These are phyloP conservation scores for Saxicola maurus DNA, from an alignment of 2,797 vertebrate genomes.

Conservation along the genomic window DNA sequence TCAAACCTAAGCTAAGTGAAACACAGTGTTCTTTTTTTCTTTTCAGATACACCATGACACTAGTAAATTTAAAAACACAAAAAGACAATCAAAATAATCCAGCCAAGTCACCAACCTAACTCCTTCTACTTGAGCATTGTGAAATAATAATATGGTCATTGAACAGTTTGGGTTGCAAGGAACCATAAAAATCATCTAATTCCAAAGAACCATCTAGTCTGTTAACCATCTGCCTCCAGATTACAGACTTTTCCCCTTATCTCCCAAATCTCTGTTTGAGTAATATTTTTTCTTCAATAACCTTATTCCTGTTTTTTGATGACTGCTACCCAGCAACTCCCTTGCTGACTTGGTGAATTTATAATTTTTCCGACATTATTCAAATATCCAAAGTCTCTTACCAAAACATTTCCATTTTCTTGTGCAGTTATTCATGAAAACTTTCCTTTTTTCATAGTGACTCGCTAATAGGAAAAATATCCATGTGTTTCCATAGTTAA, in stretches of 20 bases:
- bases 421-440: background rate
- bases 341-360: background rate
- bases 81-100: background rate
- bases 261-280: background rate
- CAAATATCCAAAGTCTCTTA: background rate
- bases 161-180: background rate
- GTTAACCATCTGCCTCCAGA: background rate
- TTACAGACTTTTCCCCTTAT: background rate
- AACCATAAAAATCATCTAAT: background rate
- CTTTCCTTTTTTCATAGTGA: background rate
- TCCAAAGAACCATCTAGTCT: background rate
- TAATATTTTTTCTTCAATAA: background rate
- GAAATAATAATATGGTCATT: background rate
- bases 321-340: background rate
- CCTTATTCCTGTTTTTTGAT: background rate
- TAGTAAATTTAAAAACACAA: background rate
- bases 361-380: background rate
- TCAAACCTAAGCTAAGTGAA: background rate
- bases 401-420: background rate
- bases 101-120: background rate
- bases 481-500: background rate
- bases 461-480: background rate
- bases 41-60: background rate
- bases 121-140: background rate
- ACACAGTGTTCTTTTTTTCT: background rate